Evolutionary conservation across 1,140 invertebrate species (phyloP), one percentile per base, ranked within the genome.

Genomic region (Bombus cullumanus): DNA sequence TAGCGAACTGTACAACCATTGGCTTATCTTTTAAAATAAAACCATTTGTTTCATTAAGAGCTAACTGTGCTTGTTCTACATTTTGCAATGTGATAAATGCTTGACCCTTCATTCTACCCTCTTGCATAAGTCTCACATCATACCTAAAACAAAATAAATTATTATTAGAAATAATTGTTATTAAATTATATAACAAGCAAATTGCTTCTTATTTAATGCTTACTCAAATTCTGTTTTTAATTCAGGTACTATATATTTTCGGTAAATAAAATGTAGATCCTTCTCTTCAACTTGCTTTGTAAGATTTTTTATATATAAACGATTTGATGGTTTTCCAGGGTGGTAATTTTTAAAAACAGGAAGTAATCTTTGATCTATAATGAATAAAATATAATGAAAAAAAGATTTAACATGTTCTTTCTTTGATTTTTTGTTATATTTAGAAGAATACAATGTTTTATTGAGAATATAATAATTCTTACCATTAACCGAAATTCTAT

Each of bases 51-150:
- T 98, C 97, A 90, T 96, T 95, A 0, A 99, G 92, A 47, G 98
- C 98, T 92, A 96, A 95, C 93, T 97, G 95, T 4, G 98, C 98
- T 90, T 97, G 95, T 78, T 96, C 95, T n/a, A 97, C 95, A 92
- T 96, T 97, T 83, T 97, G 96, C 74, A 99, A 96, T 13, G 98
- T 98, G 1, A 99, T 96, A 96, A 99, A 99, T 12, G 98, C 98
- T 95, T 99, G 98, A 0, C 98, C 98, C 95, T 99, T 99, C 98
- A 99, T 99, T 92, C 98, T 96, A 0, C 98, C 98, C 94, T 98
- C 98, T 94, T 98, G 98, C 98, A 99, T 98, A 4, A 99, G 96
- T 89, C 97, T 96, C n/a, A 99, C 96, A 95, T 98, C 97, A 95
- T 98, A 98, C 84, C 94, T 95, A 43, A 41, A 92, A 92, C 41